Percentiles rank a stretch among this genome's conserved stretches.
Evolutionary conservation across 2,113 vertebrate genomes (phyloP).

Genomic region (Cettia cetti): DNA sequence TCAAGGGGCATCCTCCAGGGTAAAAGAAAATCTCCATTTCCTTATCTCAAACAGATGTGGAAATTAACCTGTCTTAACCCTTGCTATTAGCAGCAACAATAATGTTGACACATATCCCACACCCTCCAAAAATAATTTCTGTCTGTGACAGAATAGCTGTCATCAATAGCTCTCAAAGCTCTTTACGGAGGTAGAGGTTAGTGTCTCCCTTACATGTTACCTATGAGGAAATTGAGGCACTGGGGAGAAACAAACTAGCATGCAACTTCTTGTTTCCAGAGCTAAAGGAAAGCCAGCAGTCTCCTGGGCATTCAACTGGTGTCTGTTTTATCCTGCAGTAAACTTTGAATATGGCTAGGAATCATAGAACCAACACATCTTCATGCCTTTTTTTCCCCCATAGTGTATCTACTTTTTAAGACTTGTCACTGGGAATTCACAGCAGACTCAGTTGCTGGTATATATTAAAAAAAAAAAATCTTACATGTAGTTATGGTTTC

Average conservation of each 20-base stretch:
- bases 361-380: not conserved
- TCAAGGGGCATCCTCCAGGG: not conserved
- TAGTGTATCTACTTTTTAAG: not conserved
- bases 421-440: not conserved
- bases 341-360: not conserved
- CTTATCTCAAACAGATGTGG: not conserved
- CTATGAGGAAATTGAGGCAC: not conserved
- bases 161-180: not conserved
- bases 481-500: not conserved
- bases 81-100: not conserved
- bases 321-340: not conserved
- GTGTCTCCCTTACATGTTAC: not conserved
- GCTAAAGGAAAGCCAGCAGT: not conserved
- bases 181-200: not conserved
- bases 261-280: not conserved
- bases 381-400: accelerated
- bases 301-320: not conserved
- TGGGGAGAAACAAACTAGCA: not conserved
- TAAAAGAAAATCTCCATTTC: not conserved
- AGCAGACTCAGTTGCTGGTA: not conserved
- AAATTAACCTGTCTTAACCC: not conserved
- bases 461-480: not conserved
- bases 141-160: not conserved
- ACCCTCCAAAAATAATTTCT: not conserved
- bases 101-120: not conserved